Conservation (phyloP, 1,140 invertebrate genomes). For the Orius insidiosus region DNA sequence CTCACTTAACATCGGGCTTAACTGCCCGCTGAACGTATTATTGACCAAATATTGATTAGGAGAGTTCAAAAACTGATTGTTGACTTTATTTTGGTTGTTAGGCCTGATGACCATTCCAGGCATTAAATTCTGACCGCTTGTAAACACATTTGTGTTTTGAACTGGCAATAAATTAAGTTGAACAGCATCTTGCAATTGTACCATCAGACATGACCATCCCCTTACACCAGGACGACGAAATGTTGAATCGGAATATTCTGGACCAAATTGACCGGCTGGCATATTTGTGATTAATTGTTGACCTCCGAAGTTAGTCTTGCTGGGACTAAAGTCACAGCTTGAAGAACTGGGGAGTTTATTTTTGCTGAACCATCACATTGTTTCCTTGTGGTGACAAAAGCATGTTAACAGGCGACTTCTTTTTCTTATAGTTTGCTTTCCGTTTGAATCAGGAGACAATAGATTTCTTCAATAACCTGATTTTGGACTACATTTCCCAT, state of each 20-base stretch:
- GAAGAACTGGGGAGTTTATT: slow-evolving; percentile 24
- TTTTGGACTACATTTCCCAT: slow-evolving; percentile 28
- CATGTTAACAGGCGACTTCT: slow-evolving; percentile 14
- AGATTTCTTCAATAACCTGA: slow-evolving; percentile 10
- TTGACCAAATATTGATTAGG: slow-evolving; percentile 57
- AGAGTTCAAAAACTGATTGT: slow-evolving; percentile 29
- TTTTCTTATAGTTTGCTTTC: slow-evolving; percentile 14
- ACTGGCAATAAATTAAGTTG: slow-evolving; percentile 60
- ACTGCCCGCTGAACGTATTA: slow-evolving; percentile 51
- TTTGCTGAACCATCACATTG: slow-evolving; percentile 21
- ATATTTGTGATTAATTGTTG: slow-evolving; percentile 33
- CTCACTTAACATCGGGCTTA: slow-evolving; percentile 57
- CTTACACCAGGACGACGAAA: slow-evolving; percentile 63
- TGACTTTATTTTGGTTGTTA: slow-evolving; percentile 16
- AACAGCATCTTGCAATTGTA: too few species aligned
- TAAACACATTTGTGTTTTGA: slow-evolving; percentile 36
- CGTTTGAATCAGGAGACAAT: slow-evolving; percentile 14
- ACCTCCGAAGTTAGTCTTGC: slow-evolving; percentile 34
- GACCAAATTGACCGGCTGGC: slow-evolving; percentile 61
- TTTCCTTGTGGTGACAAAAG: slow-evolving; percentile 47
- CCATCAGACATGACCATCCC: too few species aligned
- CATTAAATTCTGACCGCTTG: slow-evolving; percentile 41
- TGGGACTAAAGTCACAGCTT: slow-evolving; percentile 57
- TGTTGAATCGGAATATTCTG: slow-evolving; percentile 67
- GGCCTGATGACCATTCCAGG: slow-evolving; percentile 62